Percentiles rank a stretch among this genome's conserved stretches.
Evolutionary conservation across 2,888 invertebrate species (phyloP).

Genomic region (Megalurothrips usitatus): DNA sequence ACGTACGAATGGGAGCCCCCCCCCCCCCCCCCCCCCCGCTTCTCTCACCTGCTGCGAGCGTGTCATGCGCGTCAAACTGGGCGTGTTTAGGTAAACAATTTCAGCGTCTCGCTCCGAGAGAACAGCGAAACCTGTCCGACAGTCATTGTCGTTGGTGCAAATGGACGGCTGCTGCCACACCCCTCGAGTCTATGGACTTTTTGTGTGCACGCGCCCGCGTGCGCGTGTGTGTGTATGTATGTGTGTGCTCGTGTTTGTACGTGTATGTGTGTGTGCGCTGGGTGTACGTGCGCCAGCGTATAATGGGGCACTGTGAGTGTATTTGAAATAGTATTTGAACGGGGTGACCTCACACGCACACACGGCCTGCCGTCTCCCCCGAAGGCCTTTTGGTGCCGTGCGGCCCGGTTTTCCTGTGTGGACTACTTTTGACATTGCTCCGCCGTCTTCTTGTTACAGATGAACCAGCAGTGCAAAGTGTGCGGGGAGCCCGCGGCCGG

Average conservation of each 20-base stretch:
- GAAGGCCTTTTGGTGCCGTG: background rate
- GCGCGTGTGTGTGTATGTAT: background rate
- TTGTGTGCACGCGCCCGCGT: too few species aligned
- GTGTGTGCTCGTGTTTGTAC: background rate
- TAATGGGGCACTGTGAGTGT: slow-evolving; percentile 18
- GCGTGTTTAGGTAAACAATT: slow-evolving; percentile 17
- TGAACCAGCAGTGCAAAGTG: slow-evolving; percentile 95
- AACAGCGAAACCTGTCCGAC: slow-evolving; percentile 24
- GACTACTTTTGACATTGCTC: background rate
- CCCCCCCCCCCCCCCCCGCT: background rate
- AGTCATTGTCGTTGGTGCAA: slow-evolving; percentile 22
- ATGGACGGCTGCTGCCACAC: slow-evolving; percentile 14
- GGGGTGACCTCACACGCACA: slow-evolving; percentile 18
- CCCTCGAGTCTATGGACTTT: background rate
- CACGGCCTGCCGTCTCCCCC: background rate
- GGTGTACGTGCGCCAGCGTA: slow-evolving; percentile 12
- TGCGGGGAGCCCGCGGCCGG: slow-evolving; percentile 93
- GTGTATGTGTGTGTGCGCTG: background rate
- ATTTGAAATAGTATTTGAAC: slow-evolving; percentile 25
- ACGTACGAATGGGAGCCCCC: background rate
- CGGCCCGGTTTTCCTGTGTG: background rate
- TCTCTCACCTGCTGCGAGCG: background rate
- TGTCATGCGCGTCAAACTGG: slow-evolving; percentile 1
- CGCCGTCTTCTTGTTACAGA: slow-evolving; percentile 58
- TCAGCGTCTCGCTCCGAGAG: slow-evolving; percentile 2